These are phyloP conservation scores for Netelia melanura DNA, from an alignment of 2,888 invertebrate species.

Conservation along the genomic window DNA sequence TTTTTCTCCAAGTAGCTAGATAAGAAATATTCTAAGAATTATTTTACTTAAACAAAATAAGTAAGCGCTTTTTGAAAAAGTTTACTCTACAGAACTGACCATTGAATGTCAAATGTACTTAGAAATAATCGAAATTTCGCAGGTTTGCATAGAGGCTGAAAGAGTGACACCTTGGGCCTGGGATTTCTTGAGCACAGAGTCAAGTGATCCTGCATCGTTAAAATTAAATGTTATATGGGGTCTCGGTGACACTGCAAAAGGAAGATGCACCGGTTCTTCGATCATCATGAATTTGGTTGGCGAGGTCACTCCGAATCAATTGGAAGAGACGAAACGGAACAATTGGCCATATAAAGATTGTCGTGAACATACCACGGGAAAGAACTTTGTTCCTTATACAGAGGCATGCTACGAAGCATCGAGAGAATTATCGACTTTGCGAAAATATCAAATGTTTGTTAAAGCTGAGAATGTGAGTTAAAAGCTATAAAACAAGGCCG, in stretches of 20 bases:
- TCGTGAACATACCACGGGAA: slow-evolving; percentile 74
- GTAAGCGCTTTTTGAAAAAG: too few relatives aligned
- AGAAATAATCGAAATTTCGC: slow-evolving; percentile 9
- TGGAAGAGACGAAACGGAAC: slow-evolving; percentile 73
- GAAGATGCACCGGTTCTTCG: slow-evolving; percentile 80
- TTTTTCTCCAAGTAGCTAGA: too few relatives aligned
- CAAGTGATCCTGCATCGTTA: slow-evolving; percentile 76
- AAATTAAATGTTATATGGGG: slow-evolving; percentile 79
- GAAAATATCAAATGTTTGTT: slow-evolving; percentile 78
- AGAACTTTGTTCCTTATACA: slow-evolving; percentile 78
- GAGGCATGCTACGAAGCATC: slow-evolving; percentile 81
- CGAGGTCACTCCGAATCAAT: slow-evolving; percentile 78
- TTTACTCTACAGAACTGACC: background rate
- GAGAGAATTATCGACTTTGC: slow-evolving; percentile 81
- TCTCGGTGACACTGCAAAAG: slow-evolving; percentile 76
- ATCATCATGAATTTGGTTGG: slow-evolving; percentile 77
- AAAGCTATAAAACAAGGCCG: slow-evolving; percentile 7
- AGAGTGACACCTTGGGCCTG: slow-evolving; percentile 80
- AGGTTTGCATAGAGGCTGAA: slow-evolving; percentile 80
- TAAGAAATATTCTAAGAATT: too few relatives aligned
- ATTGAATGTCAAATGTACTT: background rate
- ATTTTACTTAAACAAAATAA: background rate
- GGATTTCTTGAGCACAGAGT: slow-evolving; percentile 79
- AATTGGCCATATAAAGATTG: slow-evolving; percentile 81
- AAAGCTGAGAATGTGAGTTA: slow-evolving; percentile 78